These are phyloP conservation scores for Hydrocynus forskahlii DNA, from an alignment of 2,797 vertebrate genomes.

Conservation along the genomic window DNA sequence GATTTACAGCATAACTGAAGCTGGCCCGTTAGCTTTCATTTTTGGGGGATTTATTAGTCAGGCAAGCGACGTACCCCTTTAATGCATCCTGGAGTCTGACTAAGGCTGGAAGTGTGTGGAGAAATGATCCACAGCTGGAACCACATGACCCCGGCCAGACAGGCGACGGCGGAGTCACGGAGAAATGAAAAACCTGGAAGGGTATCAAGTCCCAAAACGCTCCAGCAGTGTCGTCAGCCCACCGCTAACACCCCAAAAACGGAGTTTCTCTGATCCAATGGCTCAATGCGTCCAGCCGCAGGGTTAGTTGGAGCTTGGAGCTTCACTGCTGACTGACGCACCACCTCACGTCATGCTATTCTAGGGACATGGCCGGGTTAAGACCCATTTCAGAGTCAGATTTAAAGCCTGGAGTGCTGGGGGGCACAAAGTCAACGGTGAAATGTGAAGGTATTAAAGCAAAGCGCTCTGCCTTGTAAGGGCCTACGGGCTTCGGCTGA, in stretches of 20 bases:
- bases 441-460: conserved; percentile 6
- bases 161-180: background rate
- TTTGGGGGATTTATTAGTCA: background rate
- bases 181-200: conserved; percentile 31
- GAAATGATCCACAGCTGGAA: background rate
- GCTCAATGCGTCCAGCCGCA: background rate
- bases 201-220: conserved; percentile 20
- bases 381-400: conserved; percentile 12
- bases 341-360: background rate
- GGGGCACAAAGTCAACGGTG: background rate
- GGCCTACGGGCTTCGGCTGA: conserved; percentile 15
- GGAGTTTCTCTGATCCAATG: background rate
- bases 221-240: conserved; percentile 9
- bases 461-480: conserved; percentile 32
- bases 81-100: too few relatives aligned
- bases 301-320: background rate
- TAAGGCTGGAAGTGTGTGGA: background rate
- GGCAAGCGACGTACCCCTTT: background rate
- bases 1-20: background rate
- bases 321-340: background rate
- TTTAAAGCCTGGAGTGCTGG: background rate
- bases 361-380: background rate
- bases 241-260: conserved; percentile 29
- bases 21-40: background rate
- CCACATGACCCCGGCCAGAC: conserved; percentile 9